A percentile compares a stretch with the other conserved stretches of the same genome.
These are phyloP conservation scores for Typhlichthys eigenmanni DNA, from an alignment of 2,797 vertebrate genomes.

Conservation along the genomic window DNA sequence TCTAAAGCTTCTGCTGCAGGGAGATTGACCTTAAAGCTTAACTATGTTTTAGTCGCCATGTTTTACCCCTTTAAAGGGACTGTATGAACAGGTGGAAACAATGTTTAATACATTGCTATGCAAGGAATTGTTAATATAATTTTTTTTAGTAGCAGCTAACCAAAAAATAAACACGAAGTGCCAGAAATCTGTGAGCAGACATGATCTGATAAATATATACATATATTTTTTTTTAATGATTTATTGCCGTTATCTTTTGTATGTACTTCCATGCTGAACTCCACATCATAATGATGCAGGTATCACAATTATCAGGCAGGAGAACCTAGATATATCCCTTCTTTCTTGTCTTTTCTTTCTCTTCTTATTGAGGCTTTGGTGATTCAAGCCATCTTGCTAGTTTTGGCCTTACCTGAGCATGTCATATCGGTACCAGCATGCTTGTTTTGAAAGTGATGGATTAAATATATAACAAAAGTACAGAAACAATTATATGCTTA, in stretches of 20 bases:
- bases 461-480: slow-evolving; percentile 42
- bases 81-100: slow-evolving; percentile 12
- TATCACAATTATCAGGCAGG: slow-evolving; percentile 15
- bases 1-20: slow-evolving; percentile 15
- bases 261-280: slow-evolving; percentile 34
- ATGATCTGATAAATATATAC: neutral
- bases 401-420: slow-evolving; percentile 79
- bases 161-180: slow-evolving; percentile 69
- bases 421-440: slow-evolving; percentile 70
- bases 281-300: slow-evolving; percentile 7
- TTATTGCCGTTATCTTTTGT: slow-evolving; percentile 33
- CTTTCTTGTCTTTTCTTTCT: neutral
- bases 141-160: slow-evolving; percentile 52
- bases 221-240: neutral
- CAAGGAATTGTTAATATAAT: slow-evolving; percentile 60
- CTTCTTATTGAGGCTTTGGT: slow-evolving; percentile 1
- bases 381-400: slow-evolving; percentile 58
- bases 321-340: slow-evolving; percentile 6
- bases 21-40: slow-evolving; percentile 20
- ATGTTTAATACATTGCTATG: slow-evolving; percentile 59
- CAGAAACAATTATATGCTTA: slow-evolving; percentile 71
- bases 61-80: slow-evolving; percentile 20
- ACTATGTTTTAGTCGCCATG: slow-evolving; percentile 2
- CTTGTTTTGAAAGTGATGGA: slow-evolving; percentile 39
- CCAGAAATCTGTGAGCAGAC: slow-evolving; percentile 52